Evolutionary conservation across 2,113 vertebrate genomes (phyloP).

Genomic region (Xenus cinereus): DNA sequence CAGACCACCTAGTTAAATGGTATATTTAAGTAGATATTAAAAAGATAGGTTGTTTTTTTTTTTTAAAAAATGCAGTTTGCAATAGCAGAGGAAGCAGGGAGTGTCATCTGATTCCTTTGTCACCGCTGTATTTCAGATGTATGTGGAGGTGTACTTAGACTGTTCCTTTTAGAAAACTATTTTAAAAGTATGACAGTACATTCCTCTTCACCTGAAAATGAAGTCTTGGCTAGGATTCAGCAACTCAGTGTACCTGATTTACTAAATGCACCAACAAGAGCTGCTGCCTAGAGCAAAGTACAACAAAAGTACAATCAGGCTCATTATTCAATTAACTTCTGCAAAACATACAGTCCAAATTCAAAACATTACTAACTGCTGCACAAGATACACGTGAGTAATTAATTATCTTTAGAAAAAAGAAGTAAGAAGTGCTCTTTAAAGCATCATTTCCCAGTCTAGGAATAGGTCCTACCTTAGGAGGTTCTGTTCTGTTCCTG

Average conservation of each 20-base stretch:
- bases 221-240: not conserved
- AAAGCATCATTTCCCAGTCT: not conserved
- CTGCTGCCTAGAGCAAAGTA: not conserved
- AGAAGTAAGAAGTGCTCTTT: not conserved
- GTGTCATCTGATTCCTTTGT: not conserved
- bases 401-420: not conserved
- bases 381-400: not conserved
- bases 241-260: not conserved
- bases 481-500: not conserved
- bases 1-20: not conserved
- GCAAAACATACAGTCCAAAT: not conserved
- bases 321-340: not conserved
- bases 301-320: not conserved
- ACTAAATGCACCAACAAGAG: not conserved
- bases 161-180: not conserved
- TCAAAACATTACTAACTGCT: not conserved
- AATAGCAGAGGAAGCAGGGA: not conserved
- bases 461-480: not conserved
- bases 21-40: not conserved
- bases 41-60: not conserved
- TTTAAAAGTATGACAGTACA: not conserved
- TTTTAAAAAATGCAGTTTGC: not conserved
- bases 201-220: not conserved
- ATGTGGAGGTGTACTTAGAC: not conserved
- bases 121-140: not conserved